Percentiles rank a stretch among this genome's conserved stretches.
Conservation (phyloP, 2,888 invertebrate species). For the Trichogramma evanescens region DNA sequence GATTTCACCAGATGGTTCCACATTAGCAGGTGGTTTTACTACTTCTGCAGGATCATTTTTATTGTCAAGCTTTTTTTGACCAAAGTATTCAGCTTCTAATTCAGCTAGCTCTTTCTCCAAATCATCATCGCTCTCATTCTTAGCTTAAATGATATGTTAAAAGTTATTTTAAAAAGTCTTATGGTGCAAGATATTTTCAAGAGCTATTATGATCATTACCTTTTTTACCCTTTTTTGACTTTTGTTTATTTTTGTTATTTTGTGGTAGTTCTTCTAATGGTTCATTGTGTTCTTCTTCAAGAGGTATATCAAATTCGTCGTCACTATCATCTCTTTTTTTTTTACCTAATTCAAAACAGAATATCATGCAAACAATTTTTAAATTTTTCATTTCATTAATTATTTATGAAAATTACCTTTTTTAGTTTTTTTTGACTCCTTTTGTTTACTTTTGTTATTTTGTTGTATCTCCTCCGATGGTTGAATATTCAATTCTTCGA, state of each 20-base stretch:
- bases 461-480: conserved; percentile 61
- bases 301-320: too few relatives aligned
- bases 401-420: conserved; percentile 60
- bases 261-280: too few relatives aligned
- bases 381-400: too few relatives aligned
- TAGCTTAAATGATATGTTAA: conserved; percentile 1
- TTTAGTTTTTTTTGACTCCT: not conserved
- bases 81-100: conserved; percentile 72
- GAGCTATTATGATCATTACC: conserved; percentile 55
- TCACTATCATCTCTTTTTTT: too few relatives aligned
- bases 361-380: too few relatives aligned
- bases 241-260: too few relatives aligned
- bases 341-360: conserved; percentile 15
- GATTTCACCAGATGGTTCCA: conserved; percentile 2
- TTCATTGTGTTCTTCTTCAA: too few relatives aligned
- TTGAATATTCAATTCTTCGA: conserved; percentile 77
- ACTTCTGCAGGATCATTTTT: conserved; percentile 24
- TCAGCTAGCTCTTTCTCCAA: conserved; percentile 78
- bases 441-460: conserved; percentile 20
- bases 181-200: too few relatives aligned
- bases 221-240: conserved; percentile 41
- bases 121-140: conserved; percentile 54
- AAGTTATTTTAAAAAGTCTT: conserved; percentile 15
- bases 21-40: conserved; percentile 10
- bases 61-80: conserved; percentile 52